These are phyloP conservation scores for Lepidocyrtoides sp. DNA, from an alignment of 2,888 invertebrate species.

Conservation along the genomic window DNA sequence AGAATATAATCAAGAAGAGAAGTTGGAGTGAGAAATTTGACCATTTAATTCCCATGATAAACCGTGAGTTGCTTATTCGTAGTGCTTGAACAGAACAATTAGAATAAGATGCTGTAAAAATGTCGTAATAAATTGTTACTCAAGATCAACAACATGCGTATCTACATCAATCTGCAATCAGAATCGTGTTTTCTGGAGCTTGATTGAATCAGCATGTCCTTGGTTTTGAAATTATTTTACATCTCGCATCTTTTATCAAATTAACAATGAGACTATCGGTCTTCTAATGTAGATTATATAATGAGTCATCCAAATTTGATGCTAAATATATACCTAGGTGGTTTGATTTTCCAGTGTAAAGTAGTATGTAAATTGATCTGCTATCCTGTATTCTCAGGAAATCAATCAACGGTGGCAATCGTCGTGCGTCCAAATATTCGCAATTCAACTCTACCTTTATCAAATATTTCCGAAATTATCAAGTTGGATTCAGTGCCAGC, in stretches of 20 bases:
- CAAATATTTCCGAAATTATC: neutral
- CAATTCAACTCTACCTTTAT: neutral
- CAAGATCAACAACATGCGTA: neutral
- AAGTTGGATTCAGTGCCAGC: neutral
- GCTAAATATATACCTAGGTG: no score
- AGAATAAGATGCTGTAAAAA: neutral
- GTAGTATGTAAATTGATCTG: no score
- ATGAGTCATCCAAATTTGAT: no score
- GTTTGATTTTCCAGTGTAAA: no score
- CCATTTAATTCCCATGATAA: conserved; percentile 26
- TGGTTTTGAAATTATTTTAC: no score
- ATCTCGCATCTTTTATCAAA: no score
- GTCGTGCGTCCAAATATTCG: neutral
- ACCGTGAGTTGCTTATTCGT: neutral
- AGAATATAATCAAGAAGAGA: conserved; percentile 8
- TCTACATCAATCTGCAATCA: neutral
- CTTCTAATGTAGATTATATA: no score
- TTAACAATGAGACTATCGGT: neutral
- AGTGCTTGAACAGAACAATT: neutral
- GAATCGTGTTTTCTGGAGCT: no score
- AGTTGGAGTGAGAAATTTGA: conserved; percentile 20
- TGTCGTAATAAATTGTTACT: neutral
- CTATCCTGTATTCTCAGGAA: neutral
- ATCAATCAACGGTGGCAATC: neutral
- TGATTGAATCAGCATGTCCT: no score